phyloP scores from a whole-genome alignment of 2,797 vertebrate genomes.

The Arrhamphus sclerolepis region DNA sequence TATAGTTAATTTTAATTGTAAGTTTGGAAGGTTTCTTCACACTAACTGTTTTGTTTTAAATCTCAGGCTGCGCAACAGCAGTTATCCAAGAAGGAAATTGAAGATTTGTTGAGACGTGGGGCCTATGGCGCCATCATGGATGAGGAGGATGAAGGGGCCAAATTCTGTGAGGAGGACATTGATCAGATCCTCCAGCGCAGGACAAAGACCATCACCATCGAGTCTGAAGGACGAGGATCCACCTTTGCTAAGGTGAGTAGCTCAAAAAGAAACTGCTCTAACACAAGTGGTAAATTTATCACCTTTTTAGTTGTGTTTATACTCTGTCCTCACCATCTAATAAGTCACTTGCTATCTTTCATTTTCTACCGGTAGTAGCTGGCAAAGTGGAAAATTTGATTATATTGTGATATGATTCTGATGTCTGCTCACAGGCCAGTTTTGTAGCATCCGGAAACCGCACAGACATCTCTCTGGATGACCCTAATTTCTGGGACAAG shows the following conservation, averaged over 20 bases:
- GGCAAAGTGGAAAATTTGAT: constrained; percentile 9
- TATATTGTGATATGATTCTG: constrained; percentile 30
- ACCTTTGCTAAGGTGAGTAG: constrained; percentile 94
- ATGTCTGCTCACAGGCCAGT: constrained; percentile 87
- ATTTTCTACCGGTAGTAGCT: not conserved
- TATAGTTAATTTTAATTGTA: not conserved
- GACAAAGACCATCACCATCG: constrained; percentile 98
- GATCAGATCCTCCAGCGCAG: constrained; percentile 97
- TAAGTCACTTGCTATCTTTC: not conserved
- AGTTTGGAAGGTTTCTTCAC: not conserved
- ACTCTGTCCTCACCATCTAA: not conserved
- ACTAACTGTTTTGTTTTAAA: not conserved
- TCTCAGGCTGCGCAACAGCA: constrained; percentile 90
- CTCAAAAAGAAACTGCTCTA: not conserved
- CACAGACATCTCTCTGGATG: constrained; percentile 97
- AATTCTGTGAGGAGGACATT: constrained; percentile 98
- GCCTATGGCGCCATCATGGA: constrained; percentile 99
- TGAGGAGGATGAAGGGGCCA: constrained; percentile 97
- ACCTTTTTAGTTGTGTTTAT: not conserved
- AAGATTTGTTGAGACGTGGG: constrained; percentile 93
- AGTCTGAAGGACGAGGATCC: constrained; percentile 96
- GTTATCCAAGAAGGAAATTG: constrained; percentile 98
- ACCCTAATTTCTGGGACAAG: constrained; percentile 99
- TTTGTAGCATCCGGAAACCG: constrained; percentile 98
- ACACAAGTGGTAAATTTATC: not conserved